phyloP scores from a whole-genome alignment of 1,140 invertebrate genomes.

The Atta colombica region DNA sequence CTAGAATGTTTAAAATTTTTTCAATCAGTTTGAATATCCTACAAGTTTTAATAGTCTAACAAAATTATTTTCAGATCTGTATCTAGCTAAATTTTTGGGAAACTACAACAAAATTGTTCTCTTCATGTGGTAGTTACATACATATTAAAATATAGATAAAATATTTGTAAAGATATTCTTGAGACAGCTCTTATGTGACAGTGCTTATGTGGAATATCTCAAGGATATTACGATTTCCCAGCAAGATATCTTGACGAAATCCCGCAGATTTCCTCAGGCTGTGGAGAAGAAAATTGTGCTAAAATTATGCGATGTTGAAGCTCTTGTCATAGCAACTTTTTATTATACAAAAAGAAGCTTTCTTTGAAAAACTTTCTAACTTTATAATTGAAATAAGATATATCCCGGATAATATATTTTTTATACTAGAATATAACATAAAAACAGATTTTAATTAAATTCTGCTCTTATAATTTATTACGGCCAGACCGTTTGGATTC shows the following conservation, averaged over 20 bases:
- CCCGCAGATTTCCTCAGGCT: slow-evolving; percentile 22
- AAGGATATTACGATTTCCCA: slow-evolving; percentile 37
- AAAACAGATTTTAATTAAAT: not conserved
- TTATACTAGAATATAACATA: not conserved
- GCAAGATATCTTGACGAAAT: slow-evolving; percentile 46
- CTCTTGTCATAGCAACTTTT: not conserved
- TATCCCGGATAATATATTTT: not conserved
- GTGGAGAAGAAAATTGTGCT: not conserved
- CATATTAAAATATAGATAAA: slow-evolving; percentile 4
- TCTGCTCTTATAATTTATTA: not conserved
- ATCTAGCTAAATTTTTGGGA: too few species aligned
- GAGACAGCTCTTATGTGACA: too few species aligned
- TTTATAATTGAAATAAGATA: not conserved
- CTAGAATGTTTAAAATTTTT: too few species aligned
- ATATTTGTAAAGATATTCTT: slow-evolving; percentile 31
- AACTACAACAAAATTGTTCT: too few species aligned
- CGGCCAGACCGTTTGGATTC: not conserved
- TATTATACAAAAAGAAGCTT: not conserved
- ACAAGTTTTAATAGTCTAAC: too few species aligned
- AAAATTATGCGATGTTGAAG: slow-evolving; percentile 10
- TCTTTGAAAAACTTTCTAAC: slow-evolving; percentile 17
- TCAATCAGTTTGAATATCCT: too few species aligned
- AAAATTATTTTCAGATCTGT: too few species aligned
- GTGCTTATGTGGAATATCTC: slow-evolving; percentile 4
- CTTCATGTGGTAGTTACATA: not conserved